These are phyloP conservation scores for Brachyptera putata DNA, from an alignment of 2,888 invertebrate genomes.

Conservation along the genomic window DNA sequence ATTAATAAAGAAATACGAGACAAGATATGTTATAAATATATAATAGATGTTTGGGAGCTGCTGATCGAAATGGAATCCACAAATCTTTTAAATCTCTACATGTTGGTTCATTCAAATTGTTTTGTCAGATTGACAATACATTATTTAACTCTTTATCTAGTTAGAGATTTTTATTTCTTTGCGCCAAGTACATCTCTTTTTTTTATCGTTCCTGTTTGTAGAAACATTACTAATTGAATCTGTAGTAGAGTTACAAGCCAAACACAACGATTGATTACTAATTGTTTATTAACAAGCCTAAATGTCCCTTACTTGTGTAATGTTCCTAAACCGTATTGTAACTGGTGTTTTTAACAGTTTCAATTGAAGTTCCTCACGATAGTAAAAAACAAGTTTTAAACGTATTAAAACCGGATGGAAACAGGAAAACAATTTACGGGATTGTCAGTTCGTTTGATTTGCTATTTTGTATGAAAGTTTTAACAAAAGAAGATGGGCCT, in stretches of 20 bases:
- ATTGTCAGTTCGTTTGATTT: background rate
- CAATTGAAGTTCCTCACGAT: constrained; percentile 17
- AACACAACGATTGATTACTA: background rate
- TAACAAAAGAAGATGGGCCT: no score
- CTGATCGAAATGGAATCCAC: background rate
- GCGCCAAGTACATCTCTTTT: background rate
- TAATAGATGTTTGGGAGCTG: constrained; percentile 18
- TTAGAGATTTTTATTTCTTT: background rate
- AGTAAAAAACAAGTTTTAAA: background rate
- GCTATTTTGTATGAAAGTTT: no score
- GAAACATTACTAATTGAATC: background rate
- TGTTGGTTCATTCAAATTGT: constrained; percentile 23
- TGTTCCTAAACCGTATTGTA: constrained; percentile 27
- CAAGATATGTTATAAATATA: constrained; percentile 20
- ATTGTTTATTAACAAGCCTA: background rate
- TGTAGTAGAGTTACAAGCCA: background rate
- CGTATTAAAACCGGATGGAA: background rate
- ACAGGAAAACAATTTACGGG: background rate
- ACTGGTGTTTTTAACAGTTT: constrained; percentile 20
- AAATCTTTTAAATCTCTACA: constrained; percentile 7
- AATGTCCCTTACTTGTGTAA: constrained; percentile 24
- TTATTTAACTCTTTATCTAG: background rate
- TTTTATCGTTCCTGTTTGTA: background rate
- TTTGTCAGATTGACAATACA: constrained; percentile 18
- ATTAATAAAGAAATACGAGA: background rate